Evolutionary conservation across 2,113 vertebrate species (phyloP), one percentile per base, ranked within the genome.

Genomic region (Lampris megalopsis): DNA sequence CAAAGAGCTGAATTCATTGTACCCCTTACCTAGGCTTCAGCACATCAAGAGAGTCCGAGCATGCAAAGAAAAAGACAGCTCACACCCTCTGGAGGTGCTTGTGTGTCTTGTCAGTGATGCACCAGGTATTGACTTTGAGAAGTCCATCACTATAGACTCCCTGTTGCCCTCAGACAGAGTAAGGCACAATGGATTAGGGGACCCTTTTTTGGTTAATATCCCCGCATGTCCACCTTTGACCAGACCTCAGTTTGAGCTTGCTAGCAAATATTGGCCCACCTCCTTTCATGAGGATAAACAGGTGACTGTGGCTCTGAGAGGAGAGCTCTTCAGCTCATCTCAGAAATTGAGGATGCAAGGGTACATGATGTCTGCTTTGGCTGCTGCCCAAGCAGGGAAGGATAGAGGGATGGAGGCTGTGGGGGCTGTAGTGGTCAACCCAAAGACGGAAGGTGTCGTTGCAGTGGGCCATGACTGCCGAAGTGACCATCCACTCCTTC

Each of bases 11-110:
- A 87, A 88, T 0, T 36, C 69, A 0, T 10, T 91, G 5, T 88
- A 94, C 74, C 95, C 96, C 0, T 59, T 98, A 54, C 82, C 69
- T 0, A 68, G 85, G 61, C 89, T 95, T 1, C 91, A 93, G 7
- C 96, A 97, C 70, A 57, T 97, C 50, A 98, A 97, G 84, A 91
- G 97, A 48, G 96, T 98, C 35, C 92, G 96, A 3, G 75, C 94
- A 0, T 85, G 91, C 40, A 81, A 36, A 3, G 86, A 85, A 0
- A 63, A 82, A 13, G 24, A 48, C 13, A 58, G 81, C 4, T 65
- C 81, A 0, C 94, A 94, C 5, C 68, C 90, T 0, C 84, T 96
- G 37, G 95, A 97, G n/a, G 81, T 97, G 37, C 88, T 98, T 0
- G 56, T 98, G 37, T 96, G 96, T 59, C 87, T 93, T 0, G 89